phyloP scores from a whole-genome alignment of 35 echinoderm and acorn worm genomes.

The Ophiothrix spiculata region DNA sequence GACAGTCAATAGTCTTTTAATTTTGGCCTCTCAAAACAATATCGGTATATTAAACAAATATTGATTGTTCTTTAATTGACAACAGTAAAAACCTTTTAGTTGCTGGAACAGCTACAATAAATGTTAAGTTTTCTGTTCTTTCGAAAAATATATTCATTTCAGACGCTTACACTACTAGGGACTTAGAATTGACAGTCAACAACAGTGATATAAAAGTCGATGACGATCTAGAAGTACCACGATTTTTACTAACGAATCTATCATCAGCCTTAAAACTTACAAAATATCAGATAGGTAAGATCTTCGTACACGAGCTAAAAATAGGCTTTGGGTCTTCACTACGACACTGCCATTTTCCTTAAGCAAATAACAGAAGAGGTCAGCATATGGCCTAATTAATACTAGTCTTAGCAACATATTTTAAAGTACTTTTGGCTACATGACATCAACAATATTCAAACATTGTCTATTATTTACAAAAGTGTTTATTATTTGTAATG shows the following conservation, averaged over 20 bases:
- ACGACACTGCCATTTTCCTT: no score
- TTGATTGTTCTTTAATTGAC: background rate
- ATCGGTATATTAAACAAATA: background rate
- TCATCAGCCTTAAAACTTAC: background rate
- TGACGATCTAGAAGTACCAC: background rate
- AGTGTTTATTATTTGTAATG: no score
- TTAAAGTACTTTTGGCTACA: no score
- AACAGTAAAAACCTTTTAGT: background rate
- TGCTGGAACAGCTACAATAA: background rate
- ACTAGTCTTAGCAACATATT: no score
- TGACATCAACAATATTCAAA: no score
- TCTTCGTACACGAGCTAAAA: no score
- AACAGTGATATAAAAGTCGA: background rate
- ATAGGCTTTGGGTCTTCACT: background rate
- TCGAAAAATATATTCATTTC: background rate
- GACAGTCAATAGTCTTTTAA: background rate
- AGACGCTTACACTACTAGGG: constrained; percentile 19
- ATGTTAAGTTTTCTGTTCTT: background rate
- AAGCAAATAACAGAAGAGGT: no score
- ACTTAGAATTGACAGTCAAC: background rate
- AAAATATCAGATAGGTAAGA: background rate
- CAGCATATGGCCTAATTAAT: no score
- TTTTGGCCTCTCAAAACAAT: background rate
- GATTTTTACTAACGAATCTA: background rate
- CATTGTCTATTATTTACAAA: no score